Evolutionary conservation across 30 jellyfish, hydroid and myxozoan species (phyloP).

Genomic region (Catostylus mosaicus): DNA sequence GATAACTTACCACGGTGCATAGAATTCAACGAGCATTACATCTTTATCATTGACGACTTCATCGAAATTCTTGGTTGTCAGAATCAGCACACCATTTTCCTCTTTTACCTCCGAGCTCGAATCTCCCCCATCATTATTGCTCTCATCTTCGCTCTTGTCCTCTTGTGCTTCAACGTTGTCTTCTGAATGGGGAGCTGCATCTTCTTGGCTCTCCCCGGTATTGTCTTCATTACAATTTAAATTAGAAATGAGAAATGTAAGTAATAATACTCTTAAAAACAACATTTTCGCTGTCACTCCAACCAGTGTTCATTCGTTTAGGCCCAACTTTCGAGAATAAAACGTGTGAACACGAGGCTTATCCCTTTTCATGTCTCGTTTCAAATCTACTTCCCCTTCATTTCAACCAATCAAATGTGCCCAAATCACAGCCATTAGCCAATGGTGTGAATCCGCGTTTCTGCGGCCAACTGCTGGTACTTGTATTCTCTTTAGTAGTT

Average conservation of each 20-base stretch:
- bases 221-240: slow-evolving; percentile 24
- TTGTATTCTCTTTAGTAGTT: neutral
- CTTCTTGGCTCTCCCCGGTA: slow-evolving; percentile 5
- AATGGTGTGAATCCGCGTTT: slow-evolving; percentile 62
- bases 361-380: slow-evolving; percentile 26
- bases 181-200: neutral
- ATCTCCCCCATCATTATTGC: slow-evolving; percentile 11
- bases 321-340: slow-evolving; percentile 15
- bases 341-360: slow-evolving; percentile 34
- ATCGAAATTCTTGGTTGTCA: slow-evolving; percentile 75
- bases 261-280: neutral
- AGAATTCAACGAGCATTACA: slow-evolving; percentile 77
- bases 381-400: neutral
- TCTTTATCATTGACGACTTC: slow-evolving; percentile 65
- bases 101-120: slow-evolving; percentile 40
- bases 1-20: slow-evolving; percentile 85
- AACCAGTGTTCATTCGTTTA: neutral
- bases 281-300: slow-evolving; percentile 15
- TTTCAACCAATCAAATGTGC: slow-evolving; percentile 27
- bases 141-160: slow-evolving; percentile 1
- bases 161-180: slow-evolving; percentile 17
- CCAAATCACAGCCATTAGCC: slow-evolving; percentile 53
- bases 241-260: slow-evolving; percentile 12
- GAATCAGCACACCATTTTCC: slow-evolving; percentile 81
- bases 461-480: neutral